Percentiles rank a stretch among this genome's conserved stretches.
These are phyloP conservation scores for Podabrus alpinus DNA, from an alignment of 2,888 invertebrate species.

Conservation along the genomic window DNA sequence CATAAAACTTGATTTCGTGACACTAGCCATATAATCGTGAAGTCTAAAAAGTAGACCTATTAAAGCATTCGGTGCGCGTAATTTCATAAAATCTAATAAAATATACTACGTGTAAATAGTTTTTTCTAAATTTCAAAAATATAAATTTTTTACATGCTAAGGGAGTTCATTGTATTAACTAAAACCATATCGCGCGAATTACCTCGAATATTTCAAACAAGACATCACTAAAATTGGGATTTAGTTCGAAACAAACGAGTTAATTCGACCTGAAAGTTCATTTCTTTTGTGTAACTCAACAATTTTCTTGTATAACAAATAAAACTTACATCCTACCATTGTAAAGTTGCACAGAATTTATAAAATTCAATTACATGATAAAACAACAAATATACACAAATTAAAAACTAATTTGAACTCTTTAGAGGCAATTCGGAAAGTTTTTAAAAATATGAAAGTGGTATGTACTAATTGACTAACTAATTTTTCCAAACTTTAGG, in stretches of 20 bases:
- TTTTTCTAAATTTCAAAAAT: not conserved
- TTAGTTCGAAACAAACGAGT: no score
- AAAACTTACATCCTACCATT: constrained; percentile 5
- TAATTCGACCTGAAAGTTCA: not conserved
- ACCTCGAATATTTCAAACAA: not conserved
- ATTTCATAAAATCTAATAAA: not conserved
- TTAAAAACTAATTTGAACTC: constrained; percentile 2
- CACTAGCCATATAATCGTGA: not conserved
- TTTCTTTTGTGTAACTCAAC: not conserved
- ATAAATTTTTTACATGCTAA: not conserved
- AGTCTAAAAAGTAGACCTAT: not conserved
- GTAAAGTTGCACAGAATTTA: constrained; percentile 27
- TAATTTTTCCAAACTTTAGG: not conserved
- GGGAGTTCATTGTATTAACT: not conserved
- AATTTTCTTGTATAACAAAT: constrained; percentile 4
- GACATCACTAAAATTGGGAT: not conserved
- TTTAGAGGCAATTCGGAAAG: not conserved
- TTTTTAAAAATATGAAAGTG: not conserved
- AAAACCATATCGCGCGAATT: not conserved
- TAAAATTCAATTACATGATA: constrained; percentile 32
- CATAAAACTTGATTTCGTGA: not conserved
- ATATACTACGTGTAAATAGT: constrained; percentile 1
- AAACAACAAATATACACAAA: constrained; percentile 6
- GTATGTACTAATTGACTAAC: not conserved
- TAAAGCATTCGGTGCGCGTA: not conserved